These are phyloP conservation scores for Enteromius trimaculatus DNA, from an alignment of 2,797 vertebrate genomes.

Conservation along the genomic window DNA sequence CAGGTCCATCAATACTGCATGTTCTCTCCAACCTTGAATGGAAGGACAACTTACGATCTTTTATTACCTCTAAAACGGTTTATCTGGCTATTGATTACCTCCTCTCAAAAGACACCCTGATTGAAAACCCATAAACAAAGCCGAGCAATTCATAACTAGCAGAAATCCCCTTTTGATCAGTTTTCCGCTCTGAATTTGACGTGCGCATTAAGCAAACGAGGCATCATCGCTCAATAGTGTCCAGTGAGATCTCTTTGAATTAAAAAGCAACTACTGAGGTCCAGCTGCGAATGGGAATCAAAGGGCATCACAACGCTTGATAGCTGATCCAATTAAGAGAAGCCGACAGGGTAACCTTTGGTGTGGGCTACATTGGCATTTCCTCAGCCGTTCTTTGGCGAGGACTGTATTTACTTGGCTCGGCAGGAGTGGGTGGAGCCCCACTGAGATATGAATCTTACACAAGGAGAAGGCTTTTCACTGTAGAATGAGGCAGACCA, in stretches of 20 bases:
- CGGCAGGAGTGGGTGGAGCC: slow-evolving; percentile 54
- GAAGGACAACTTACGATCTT: not conserved
- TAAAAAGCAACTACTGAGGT: slow-evolving; percentile 62
- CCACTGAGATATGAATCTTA: slow-evolving; percentile 54
- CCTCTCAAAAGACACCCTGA: slow-evolving; percentile 37
- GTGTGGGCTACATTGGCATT: slow-evolving; percentile 72
- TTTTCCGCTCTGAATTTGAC: slow-evolving; percentile 11
- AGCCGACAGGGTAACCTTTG: slow-evolving; percentile 78
- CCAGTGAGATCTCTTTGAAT: slow-evolving; percentile 58
- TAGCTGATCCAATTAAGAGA: slow-evolving; percentile 70
- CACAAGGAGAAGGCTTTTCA: slow-evolving; percentile 33
- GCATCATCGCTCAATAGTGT: slow-evolving; percentile 46
- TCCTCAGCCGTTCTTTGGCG: slow-evolving; percentile 57
- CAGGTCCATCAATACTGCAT: slow-evolving; percentile 67
- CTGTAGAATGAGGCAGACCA: slow-evolving; percentile 13
- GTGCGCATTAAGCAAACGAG: slow-evolving; percentile 43
- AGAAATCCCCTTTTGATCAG: slow-evolving; percentile 23
- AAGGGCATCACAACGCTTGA: slow-evolving; percentile 66
- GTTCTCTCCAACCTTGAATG: slow-evolving; percentile 64
- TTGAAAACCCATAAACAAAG: slow-evolving; percentile 35
- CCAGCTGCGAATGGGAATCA: slow-evolving; percentile 71
- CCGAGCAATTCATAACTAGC: slow-evolving; percentile 27
- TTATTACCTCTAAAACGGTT: slow-evolving; percentile 35
- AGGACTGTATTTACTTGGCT: slow-evolving; percentile 65
- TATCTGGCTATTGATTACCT: slow-evolving; percentile 57